phyloP scores from a whole-genome alignment of 2,888 invertebrate species.

The Troides aeacus region DNA sequence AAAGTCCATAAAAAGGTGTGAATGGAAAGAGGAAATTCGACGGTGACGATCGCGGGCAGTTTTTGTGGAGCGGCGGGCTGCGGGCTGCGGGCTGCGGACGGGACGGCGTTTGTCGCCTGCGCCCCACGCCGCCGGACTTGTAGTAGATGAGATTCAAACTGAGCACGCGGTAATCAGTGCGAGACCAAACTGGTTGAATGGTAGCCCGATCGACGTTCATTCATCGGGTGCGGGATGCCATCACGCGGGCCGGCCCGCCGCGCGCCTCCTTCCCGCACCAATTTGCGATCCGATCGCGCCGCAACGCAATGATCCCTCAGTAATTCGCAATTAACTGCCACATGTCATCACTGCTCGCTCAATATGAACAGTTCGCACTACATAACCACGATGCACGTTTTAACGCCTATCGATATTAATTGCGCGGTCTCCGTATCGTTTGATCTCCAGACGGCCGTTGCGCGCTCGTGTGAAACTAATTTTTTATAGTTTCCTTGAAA shows the following conservation, averaged over 20 bases:
- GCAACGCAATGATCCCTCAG: constrained; percentile 42
- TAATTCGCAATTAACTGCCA: constrained; percentile 47
- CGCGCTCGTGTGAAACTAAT: constrained; percentile 12
- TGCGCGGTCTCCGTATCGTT: constrained; percentile 34
- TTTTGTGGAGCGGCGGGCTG: constrained; percentile 57
- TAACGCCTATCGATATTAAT: constrained; percentile 25
- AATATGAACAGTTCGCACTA: constrained; percentile 36
- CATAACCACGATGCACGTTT: constrained; percentile 30
- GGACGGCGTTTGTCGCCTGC: constrained; percentile 43
- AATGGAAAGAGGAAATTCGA: constrained; percentile 73
- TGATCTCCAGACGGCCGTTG: constrained; percentile 15
- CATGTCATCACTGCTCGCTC: constrained; percentile 39
- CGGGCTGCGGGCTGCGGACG: constrained; percentile 43
- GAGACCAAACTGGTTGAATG: constrained; percentile 77
- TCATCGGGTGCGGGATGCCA: constrained; percentile 71
- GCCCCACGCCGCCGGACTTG: constrained; percentile 54
- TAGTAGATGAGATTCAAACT: constrained; percentile 75
- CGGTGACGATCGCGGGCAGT: constrained; percentile 49
- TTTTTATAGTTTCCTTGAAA: constrained; percentile 30
- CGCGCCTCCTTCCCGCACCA: constrained; percentile 39
- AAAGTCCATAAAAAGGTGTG: constrained; percentile 76
- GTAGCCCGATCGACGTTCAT: constrained; percentile 62
- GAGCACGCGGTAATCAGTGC: constrained; percentile 73
- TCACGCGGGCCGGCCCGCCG: constrained; percentile 55
- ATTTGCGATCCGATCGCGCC: constrained; percentile 46